Conservation (phyloP, 2,797 vertebrate species). For the Gouania willdenowi region DNA sequence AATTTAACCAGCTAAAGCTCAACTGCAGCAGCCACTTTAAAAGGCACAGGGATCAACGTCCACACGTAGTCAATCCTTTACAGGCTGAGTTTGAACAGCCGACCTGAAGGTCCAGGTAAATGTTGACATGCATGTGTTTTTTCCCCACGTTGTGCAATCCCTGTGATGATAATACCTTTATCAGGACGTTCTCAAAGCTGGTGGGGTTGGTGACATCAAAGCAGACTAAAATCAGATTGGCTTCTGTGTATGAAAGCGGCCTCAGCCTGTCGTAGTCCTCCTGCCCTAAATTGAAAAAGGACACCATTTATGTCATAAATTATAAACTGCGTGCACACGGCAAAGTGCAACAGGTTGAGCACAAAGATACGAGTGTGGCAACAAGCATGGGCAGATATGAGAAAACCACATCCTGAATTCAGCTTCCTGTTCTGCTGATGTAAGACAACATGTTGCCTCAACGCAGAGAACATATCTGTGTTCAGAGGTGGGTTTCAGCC, state of each 20-base stretch:
- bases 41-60: constrained; percentile 26
- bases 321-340: too few species aligned
- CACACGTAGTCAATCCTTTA: constrained; percentile 42
- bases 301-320: too few species aligned
- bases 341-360: not conserved
- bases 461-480: too few species aligned
- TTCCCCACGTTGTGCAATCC: not conserved
- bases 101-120: constrained; percentile 12
- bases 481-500: too few species aligned
- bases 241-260: constrained; percentile 92
- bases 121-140: not conserved
- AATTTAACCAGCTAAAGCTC: too few species aligned
- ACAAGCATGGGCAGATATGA: constrained; percentile 1
- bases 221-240: constrained; percentile 87
- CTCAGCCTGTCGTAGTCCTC: constrained; percentile 94
- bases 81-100: constrained; percentile 1
- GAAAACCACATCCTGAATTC: constrained; percentile 76
- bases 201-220: constrained; percentile 96
- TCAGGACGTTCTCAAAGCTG: constrained; percentile 89
- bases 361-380: constrained; percentile 4
- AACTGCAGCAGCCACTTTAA: too few species aligned
- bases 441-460: constrained; percentile 14
- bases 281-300: constrained; percentile 93
- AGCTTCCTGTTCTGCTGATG: constrained; percentile 57
- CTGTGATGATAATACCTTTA: too few species aligned